Percentiles rank a stretch among this genome's conserved stretches.
phyloP scores from a whole-genome alignment of 2,888 invertebrate genomes.

The Lordiphosa andalusiaca region DNA sequence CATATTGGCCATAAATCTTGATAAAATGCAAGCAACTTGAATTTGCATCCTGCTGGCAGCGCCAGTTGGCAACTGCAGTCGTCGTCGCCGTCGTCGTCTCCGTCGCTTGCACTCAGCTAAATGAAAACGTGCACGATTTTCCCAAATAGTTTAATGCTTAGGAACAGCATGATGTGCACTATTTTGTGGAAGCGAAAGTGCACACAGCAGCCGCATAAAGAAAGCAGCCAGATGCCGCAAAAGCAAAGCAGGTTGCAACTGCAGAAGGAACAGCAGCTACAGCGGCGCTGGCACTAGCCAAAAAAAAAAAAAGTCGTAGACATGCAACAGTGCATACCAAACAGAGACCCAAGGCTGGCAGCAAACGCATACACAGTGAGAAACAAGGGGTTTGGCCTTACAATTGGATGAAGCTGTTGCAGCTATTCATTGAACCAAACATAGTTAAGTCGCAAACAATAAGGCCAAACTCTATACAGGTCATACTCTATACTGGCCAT shows the following conservation, averaged over 20 bases:
- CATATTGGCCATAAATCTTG: slow-evolving; percentile 52
- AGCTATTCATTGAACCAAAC: no score
- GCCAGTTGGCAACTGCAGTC: slow-evolving; percentile 19
- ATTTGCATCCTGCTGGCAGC: slow-evolving; percentile 36
- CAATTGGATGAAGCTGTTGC: no score
- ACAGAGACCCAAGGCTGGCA: slow-evolving; percentile 23
- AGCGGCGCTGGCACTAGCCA: slow-evolving; percentile 11
- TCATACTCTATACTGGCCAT: no score
- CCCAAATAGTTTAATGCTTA: slow-evolving; percentile 60
- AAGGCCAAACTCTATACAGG: no score
- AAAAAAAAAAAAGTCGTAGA: slow-evolving; percentile 33
- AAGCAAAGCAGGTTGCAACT: slow-evolving; percentile 38
- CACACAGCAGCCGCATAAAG: slow-evolving; percentile 35
- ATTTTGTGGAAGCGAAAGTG: slow-evolving; percentile 30
- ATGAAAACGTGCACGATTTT: slow-evolving; percentile 69
- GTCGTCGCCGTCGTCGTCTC: slow-evolving; percentile 22
- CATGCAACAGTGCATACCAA: slow-evolving; percentile 57
- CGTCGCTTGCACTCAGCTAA: slow-evolving; percentile 70
- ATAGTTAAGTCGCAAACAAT: no score
- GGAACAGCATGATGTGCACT: slow-evolving; percentile 54
- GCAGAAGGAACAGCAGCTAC: slow-evolving; percentile 31
- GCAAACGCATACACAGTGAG: not conserved
- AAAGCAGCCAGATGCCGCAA: slow-evolving; percentile 45
- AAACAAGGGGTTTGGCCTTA: no score
- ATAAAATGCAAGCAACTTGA: slow-evolving; percentile 32